Evolutionary conservation across 2,113 vertebrate species (phyloP).

Genomic region (Alethe castanea): DNA sequence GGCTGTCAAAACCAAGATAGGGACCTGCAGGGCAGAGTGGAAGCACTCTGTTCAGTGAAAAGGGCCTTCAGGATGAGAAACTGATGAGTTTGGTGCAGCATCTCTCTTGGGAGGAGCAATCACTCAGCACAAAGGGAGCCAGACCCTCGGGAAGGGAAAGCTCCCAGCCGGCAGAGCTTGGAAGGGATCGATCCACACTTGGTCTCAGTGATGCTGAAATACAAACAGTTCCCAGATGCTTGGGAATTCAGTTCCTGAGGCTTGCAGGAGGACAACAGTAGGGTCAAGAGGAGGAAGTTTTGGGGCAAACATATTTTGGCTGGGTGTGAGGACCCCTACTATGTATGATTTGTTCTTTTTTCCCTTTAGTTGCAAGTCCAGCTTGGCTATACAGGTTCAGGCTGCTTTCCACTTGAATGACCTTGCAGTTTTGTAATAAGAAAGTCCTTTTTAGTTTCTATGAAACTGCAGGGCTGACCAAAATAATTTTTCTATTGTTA

Average conservation of each 20-base stretch:
- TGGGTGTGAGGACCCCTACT: not conserved
- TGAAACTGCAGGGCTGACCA: not conserved
- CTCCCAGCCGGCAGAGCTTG: rapidly evolving
- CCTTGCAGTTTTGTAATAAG: not conserved
- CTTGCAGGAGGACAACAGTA: not conserved
- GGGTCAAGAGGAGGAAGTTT: not conserved
- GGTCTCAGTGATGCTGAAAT: not conserved
- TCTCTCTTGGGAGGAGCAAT: not conserved
- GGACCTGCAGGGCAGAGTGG: not conserved
- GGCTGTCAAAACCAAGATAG: not conserved
- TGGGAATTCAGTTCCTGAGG: not conserved
- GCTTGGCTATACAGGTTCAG: slow-evolving; percentile 27
- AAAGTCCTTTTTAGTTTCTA: not conserved
- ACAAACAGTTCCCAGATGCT: not conserved
- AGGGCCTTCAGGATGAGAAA: not conserved
- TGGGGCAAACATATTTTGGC: not conserved
- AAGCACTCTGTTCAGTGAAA: rapidly evolving
- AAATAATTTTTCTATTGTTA: not conserved
- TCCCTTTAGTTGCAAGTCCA: not conserved
- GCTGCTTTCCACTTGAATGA: not conserved
- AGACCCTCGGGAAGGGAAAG: not conserved
- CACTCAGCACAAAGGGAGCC: not conserved
- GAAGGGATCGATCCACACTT: not conserved
- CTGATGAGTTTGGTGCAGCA: rapidly evolving
- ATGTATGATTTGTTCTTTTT: not conserved